Percentiles rank a stretch among this genome's conserved stretches.
phyloP scores from a whole-genome alignment of 2,797 vertebrate species.

The Protonibea diacanthus region DNA sequence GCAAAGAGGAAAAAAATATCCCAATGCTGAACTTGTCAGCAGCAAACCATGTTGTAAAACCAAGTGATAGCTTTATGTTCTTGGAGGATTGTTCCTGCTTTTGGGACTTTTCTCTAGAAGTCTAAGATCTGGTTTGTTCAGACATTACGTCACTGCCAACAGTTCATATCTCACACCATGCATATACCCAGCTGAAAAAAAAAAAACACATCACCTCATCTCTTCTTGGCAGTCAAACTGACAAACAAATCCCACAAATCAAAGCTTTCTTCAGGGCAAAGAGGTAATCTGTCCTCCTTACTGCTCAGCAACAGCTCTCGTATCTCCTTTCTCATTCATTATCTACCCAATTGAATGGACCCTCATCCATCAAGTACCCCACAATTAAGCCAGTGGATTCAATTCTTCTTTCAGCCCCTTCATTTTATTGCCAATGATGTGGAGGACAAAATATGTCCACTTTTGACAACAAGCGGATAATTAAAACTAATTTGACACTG shows the following conservation, averaged over 20 bases:
- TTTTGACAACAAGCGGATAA: slow-evolving; percentile 60
- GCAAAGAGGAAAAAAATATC: slow-evolving; percentile 21
- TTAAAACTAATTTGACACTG: slow-evolving; percentile 60
- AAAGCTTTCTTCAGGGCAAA: slow-evolving; percentile 31
- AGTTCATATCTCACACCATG: slow-evolving; percentile 1
- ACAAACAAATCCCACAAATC: slow-evolving; percentile 30
- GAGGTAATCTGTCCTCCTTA: slow-evolving; percentile 34
- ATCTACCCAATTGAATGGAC: slow-evolving; percentile 43
- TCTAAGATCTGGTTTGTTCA: slow-evolving; percentile 27
- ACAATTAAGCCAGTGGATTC: slow-evolving; percentile 59
- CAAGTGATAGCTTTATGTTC: slow-evolving; percentile 47
- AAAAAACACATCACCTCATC: slow-evolving; percentile 8
- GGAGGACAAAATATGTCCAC: slow-evolving; percentile 55
- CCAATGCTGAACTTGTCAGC: slow-evolving; percentile 32
- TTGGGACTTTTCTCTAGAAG: slow-evolving; percentile 21
- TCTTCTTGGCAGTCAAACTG: slow-evolving; percentile 26
- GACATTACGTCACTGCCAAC: slow-evolving; percentile 27
- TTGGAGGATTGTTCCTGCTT: slow-evolving; percentile 21
- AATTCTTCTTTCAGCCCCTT: slow-evolving; percentile 51
- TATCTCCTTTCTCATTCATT: slow-evolving; percentile 56
- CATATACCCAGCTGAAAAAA: slow-evolving; percentile 10
- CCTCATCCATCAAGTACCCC: slow-evolving; percentile 57
- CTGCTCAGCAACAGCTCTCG: slow-evolving; percentile 27
- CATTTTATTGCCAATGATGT: slow-evolving; percentile 53
- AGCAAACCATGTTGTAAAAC: slow-evolving; percentile 41